Evolutionary conservation across 2,888 invertebrate species (phyloP), one percentile per base, ranked within the genome.

Genomic region (Cabera pusaria): DNA sequence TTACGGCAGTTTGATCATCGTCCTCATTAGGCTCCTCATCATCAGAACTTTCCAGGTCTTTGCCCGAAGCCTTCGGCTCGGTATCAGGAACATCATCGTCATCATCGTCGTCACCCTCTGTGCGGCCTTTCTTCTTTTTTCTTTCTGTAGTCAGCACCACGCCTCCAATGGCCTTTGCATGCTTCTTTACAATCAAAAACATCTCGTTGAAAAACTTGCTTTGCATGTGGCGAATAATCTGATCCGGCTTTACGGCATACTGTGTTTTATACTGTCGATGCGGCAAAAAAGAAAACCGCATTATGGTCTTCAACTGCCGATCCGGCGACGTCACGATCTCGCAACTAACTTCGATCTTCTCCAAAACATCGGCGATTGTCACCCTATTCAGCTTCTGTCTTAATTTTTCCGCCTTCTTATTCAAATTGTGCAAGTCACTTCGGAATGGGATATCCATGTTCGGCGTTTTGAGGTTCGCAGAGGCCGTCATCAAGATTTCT

Each of bases 401-500:
- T 6, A 98, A 72, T 40, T 90, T 91, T 43, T 95, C 94, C 0
- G 96, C 93, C 57, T 91, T 90, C 37, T 80, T 84, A 2, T 82
- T 83, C 8, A 84, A 51, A 57, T 90, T 72, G 0, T 79, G 59
- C 0, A 92, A 55, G 11, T 90, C 59, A 1, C 74, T 58, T 7
- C 87, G 79, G 50, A 98, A 95, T 0, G 98, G 98, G 52, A 98
- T 94, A 64, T 97, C 97, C 96, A 99, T 97, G 31, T 95, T 95
- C 0, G 99, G 99, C 0, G 99, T 99, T 79, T 97, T 97, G 5
- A 98, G 95, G 44, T 94, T 95, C n/a, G 92, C 93, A 0, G 97
- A 95, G 0, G 98, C 98, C 63, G 95, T 94, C 98, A 99, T 99
- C 0, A 99, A 89, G 57, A 99, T 98, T 91, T 99, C 99, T 57